These are phyloP conservation scores for Poeciliopsis infans DNA, from an alignment of 2,797 vertebrate genomes.

Conservation along the genomic window DNA sequence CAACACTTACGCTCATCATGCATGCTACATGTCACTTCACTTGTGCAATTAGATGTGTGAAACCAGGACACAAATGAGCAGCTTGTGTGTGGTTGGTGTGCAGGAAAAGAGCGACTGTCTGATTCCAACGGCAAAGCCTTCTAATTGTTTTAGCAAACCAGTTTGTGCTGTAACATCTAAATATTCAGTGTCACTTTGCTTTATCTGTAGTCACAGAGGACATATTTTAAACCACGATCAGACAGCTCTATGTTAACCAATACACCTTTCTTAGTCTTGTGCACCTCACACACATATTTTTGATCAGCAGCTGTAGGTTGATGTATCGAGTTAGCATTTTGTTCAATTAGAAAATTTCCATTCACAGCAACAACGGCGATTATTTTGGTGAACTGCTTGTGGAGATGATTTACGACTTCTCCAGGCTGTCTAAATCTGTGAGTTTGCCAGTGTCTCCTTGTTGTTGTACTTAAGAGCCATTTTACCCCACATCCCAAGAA, in stretches of 20 bases:
- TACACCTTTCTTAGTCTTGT: not conserved
- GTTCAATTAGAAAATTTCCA: not conserved
- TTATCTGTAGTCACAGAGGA: constrained; percentile 40
- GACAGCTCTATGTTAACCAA: not conserved
- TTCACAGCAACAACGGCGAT: not conserved
- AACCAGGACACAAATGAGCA: constrained; percentile 73
- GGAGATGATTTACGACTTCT: constrained; percentile 36
- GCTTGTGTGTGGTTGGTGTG: constrained; percentile 61
- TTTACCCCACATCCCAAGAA: constrained; percentile 18
- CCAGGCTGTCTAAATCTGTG: constrained; percentile 17
- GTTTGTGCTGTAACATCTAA: constrained; percentile 49
- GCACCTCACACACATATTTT: not conserved
- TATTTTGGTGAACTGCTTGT: not conserved
- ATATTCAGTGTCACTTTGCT: constrained; percentile 57
- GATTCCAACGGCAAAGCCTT: constrained; percentile 47
- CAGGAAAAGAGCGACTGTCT: constrained; percentile 50
- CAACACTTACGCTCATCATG: constrained; percentile 51
- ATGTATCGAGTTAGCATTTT: not conserved
- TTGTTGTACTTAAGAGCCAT: constrained; percentile 16
- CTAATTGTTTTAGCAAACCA: constrained; percentile 66
- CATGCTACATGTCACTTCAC: constrained; percentile 50
- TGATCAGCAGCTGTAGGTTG: not conserved
- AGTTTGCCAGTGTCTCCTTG: constrained; percentile 10
- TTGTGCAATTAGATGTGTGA: constrained; percentile 76
- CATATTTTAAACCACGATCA: constrained; percentile 22